phyloP scores from a whole-genome alignment of 2,797 vertebrate genomes.

The Graptemys geographica region DNA sequence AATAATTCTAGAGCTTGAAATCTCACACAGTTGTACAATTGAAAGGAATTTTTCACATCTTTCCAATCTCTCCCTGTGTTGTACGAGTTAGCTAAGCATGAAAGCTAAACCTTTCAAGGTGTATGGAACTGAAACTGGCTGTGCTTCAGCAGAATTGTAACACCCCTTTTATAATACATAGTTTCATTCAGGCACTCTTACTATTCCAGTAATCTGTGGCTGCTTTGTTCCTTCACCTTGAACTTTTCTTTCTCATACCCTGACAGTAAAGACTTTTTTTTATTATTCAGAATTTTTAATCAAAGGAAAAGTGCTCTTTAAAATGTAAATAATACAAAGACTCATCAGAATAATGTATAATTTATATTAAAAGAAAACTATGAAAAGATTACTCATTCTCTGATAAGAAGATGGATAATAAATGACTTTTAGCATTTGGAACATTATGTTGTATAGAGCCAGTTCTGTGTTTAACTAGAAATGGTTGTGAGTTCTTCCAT shows the following conservation, averaged over 20 bases:
- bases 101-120: not conserved
- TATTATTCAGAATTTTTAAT: constrained; percentile 15
- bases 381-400: constrained; percentile 48
- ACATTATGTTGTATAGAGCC: not conserved
- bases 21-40: not conserved
- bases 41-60: not conserved
- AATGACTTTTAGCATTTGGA: constrained; percentile 32
- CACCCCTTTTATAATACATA: not conserved
- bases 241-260: constrained; percentile 17
- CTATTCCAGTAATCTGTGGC: not conserved
- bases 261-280: constrained; percentile 6
- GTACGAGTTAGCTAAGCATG: not conserved
- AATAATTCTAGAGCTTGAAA: not conserved
- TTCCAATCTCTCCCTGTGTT: rapidly evolving
- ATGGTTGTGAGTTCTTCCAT: not conserved
- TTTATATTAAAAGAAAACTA: constrained; percentile 47
- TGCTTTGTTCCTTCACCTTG: not conserved
- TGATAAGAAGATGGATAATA: constrained; percentile 41
- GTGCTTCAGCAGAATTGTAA: not conserved
- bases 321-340: constrained; percentile 39
- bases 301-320: not conserved
- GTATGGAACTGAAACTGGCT: not conserved
- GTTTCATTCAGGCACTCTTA: not conserved
- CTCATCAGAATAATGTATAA: constrained; percentile 54
- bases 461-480: not conserved